Base-by-base conservation (phyloP, 2,113 vertebrate species). In the Oreotragus oreotragus region DNA sequence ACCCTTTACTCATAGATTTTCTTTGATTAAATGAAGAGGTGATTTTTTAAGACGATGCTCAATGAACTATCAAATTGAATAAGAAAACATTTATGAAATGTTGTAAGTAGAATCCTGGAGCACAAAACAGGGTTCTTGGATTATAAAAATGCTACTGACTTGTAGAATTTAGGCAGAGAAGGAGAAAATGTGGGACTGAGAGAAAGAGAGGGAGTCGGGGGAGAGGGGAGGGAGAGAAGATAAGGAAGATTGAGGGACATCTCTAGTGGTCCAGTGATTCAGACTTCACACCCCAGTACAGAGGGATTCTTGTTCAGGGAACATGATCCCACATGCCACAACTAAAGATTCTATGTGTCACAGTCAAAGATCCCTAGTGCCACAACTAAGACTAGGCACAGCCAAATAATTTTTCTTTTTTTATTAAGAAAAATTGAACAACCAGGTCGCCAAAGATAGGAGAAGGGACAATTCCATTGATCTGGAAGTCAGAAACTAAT, bases 291-390 rank as follows among this genome's bases (percentile, higher is more conserved):
- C 36, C 66, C 33, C 36, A 23, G 1, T 6, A 39, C 66, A 43
- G 39, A 27, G 39, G 39, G 70, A 4, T 43, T 43, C 12, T 73
- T 43, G 39, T 14, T 27, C 12, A 27, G 39, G 21, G 23, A 76
- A 76, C 3, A 27, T 43, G 23, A 43, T 15, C 39, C 13, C 39
- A 43, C 70, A 76, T 2, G 11, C 23, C 39, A 43, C 70, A 76
- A 43, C 6, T 14, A 7, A 76, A 43, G 70, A 43, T 7, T 76
- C 39, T 12, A 76, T 7, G 5, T 0, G 12, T 2, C 3, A 0
- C 70, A 14, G 10, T 43, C 36, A 76, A 76, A 25, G 23, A 76
- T 43, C 70, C 36, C 23, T 43, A 43, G 39, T 27, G 23, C 39
- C 23, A 25, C 23, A 27, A 43, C 11, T 27, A 43, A 76, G 39